phyloP scores from a whole-genome alignment of 2,797 vertebrate species.

The Xenopus petersii region DNA sequence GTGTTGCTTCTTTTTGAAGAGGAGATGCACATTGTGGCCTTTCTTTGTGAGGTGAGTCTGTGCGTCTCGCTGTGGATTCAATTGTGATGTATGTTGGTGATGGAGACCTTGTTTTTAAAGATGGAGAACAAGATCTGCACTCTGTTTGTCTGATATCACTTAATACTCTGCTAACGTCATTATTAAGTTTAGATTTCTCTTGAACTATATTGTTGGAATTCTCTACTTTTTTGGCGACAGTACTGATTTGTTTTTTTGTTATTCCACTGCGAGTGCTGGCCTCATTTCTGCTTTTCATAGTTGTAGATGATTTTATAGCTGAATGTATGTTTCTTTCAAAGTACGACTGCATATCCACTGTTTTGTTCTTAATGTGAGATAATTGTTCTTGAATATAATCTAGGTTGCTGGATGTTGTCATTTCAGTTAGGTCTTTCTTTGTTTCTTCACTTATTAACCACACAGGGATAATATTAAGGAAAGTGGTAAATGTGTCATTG shows the following conservation, averaged over 20 bases:
- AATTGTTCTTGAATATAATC: slow-evolving; percentile 67
- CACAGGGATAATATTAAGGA: slow-evolving; percentile 66
- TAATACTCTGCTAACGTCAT: slow-evolving; percentile 64
- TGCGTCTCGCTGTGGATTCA: slow-evolving; percentile 72
- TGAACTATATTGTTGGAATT: slow-evolving; percentile 8
- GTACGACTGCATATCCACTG: slow-evolving; percentile 62
- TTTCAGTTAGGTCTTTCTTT: slow-evolving; percentile 61
- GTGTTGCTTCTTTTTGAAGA: slow-evolving; percentile 64
- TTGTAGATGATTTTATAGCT: slow-evolving; percentile 65
- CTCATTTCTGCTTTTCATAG: slow-evolving; percentile 68
- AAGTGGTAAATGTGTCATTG: slow-evolving; percentile 66
- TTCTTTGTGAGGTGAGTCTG: slow-evolving; percentile 69
- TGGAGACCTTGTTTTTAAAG: slow-evolving; percentile 71
- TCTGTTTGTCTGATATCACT: slow-evolving; percentile 60
- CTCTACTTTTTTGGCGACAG: slow-evolving; percentile 55
- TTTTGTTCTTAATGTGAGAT: slow-evolving; percentile 61
- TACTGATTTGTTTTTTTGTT: slow-evolving; percentile 65
- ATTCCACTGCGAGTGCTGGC: slow-evolving; percentile 37
- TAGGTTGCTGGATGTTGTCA: slow-evolving; percentile 57
- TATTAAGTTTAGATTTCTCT: slow-evolving; percentile 57
- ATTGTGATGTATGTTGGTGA: slow-evolving; percentile 87
- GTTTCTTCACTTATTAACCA: slow-evolving; percentile 70
- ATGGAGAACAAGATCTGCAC: slow-evolving; percentile 66
- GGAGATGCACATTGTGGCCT: slow-evolving; percentile 64
- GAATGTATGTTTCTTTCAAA: slow-evolving; percentile 63